Conservation (phyloP, 2,797 vertebrate genomes). For the Centroberyx gerrardi region DNA sequence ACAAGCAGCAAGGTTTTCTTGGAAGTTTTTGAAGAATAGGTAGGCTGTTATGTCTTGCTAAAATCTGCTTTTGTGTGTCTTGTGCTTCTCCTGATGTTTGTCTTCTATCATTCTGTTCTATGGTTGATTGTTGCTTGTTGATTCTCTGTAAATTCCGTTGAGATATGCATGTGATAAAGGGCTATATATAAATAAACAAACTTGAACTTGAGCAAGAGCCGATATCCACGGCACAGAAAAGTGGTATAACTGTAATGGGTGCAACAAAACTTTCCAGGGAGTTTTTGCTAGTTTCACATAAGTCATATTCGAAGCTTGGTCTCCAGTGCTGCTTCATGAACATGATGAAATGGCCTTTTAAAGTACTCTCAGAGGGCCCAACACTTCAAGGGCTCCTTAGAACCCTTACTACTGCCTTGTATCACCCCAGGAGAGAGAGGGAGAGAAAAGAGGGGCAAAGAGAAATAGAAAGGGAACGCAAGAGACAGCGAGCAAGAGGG, state of each 20-base stretch:
- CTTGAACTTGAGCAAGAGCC: slow-evolving; percentile 1
- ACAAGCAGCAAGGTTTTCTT: slow-evolving; percentile 20
- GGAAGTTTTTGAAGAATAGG: too few relatives aligned
- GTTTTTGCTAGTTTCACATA: slow-evolving; percentile 79
- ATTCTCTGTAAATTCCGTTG: too few relatives aligned
- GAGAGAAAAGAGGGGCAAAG: slow-evolving; percentile 73
- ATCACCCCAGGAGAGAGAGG: slow-evolving; percentile 76
- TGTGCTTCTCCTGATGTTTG: too few relatives aligned
- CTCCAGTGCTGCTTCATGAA: slow-evolving; percentile 80
- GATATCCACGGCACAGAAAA: slow-evolving; percentile 44
- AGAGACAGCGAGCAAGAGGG: slow-evolving; percentile 73
- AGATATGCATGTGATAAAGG: too few relatives aligned
- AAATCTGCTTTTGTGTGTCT: too few relatives aligned
- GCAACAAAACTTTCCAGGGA: slow-evolving; percentile 80
- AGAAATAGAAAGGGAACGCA: slow-evolving; percentile 70
- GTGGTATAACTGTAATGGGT: slow-evolving; percentile 55
- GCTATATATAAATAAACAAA: too few relatives aligned
- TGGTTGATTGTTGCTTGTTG: too few relatives aligned
- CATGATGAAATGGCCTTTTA: slow-evolving; percentile 86
- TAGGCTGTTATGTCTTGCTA: too few relatives aligned
- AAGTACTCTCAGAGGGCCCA: slow-evolving; percentile 83
- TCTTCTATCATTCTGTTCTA: too few relatives aligned
- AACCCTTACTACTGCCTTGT: slow-evolving; percentile 83
- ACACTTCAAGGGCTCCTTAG: slow-evolving; percentile 87
- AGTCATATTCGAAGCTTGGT: slow-evolving; percentile 79